Percentiles rank a stretch among this genome's conserved stretches.
Conservation (phyloP, 2,888 invertebrate species). For the Liodrosophila aerea region DNA sequence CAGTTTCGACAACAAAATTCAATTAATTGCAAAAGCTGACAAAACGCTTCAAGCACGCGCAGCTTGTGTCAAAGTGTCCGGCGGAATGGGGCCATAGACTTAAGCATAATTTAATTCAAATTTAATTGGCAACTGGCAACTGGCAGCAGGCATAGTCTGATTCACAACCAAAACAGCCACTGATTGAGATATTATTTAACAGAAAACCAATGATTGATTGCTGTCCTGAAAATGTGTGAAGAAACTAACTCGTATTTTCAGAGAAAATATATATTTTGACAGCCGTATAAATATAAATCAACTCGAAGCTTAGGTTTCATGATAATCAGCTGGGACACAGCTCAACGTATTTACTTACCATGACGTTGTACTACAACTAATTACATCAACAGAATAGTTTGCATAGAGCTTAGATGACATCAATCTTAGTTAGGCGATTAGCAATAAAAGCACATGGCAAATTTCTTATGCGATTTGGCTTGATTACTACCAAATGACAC, state of each 20-base stretch:
- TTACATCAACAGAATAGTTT: conserved; percentile 32
- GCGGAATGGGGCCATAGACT: conserved; percentile 1
- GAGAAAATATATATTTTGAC: not conserved
- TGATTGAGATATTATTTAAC: conserved; percentile 70
- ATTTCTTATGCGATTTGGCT: conserved; percentile 56
- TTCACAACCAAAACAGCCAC: conserved; percentile 37
- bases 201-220: conserved; percentile 42
- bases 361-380: conserved; percentile 41
- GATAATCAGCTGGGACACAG: conserved; percentile 1
- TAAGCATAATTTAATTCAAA: conserved; percentile 69
- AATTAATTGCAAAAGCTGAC: conserved; percentile 77
- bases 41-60: conserved; percentile 30
- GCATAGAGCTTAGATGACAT: conserved; percentile 22
- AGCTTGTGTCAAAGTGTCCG: conserved; percentile 18
- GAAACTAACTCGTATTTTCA: not conserved
- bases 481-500: conserved; percentile 49
- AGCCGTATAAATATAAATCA: not conserved
- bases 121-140: conserved; percentile 63
- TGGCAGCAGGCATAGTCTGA: conserved; percentile 15
- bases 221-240: conserved; percentile 2
- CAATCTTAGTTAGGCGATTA: conserved; percentile 52
- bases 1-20: conserved; percentile 75
- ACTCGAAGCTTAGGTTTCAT: no score
- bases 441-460: conserved; percentile 30
- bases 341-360: conserved; percentile 13